Percentiles rank a stretch among this genome's conserved stretches.
Evolutionary conservation across 2,113 vertebrate species (phyloP).

Genomic region (Marcusenius ussheri): DNA sequence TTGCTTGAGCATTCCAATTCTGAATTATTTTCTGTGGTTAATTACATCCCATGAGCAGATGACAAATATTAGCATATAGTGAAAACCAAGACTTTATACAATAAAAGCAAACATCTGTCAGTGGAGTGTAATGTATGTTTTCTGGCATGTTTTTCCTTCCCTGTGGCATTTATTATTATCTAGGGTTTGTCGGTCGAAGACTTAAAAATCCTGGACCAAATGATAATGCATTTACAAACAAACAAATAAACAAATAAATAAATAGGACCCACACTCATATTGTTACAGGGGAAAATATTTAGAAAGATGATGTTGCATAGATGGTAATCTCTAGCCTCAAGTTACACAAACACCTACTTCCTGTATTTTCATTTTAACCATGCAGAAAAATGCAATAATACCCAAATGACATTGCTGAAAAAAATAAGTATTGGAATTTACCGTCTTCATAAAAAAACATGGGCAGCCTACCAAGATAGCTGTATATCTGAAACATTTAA

Average conservation of each 20-base stretch:
- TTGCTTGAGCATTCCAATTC: neutral
- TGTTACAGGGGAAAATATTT: slow-evolving; percentile 1
- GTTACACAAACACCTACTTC: slow-evolving; percentile 19
- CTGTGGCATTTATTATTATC: slow-evolving; percentile 26
- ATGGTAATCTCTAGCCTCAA: slow-evolving; percentile 31
- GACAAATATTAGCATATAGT: slow-evolving; percentile 4
- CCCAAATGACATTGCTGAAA: slow-evolving; percentile 5
- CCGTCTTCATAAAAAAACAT: neutral
- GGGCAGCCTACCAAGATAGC: neutral
- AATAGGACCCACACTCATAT: slow-evolving; percentile 33
- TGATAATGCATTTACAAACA: slow-evolving; percentile 31
- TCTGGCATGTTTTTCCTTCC: slow-evolving; percentile 5
- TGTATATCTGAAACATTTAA: neutral
- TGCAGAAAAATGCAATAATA: slow-evolving; percentile 10
- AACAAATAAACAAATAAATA: slow-evolving; percentile 29
- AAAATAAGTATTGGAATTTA: neutral
- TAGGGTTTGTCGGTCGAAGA: slow-evolving; percentile 16
- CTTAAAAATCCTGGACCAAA: slow-evolving; percentile 29
- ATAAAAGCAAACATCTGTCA: slow-evolving; percentile 8
- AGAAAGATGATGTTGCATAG: slow-evolving; percentile 23
- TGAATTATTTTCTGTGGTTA: slow-evolving; percentile 3
- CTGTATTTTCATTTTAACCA: slow-evolving; percentile 21
- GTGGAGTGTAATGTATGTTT: neutral
- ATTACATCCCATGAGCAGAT: slow-evolving; percentile 5
- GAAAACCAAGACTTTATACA: slow-evolving; percentile 12